Percentiles rank a stretch among this genome's conserved stretches.
These are phyloP conservation scores for Dyspetes luteomarginatus DNA, from an alignment of 2,888 invertebrate species.

Conservation along the genomic window DNA sequence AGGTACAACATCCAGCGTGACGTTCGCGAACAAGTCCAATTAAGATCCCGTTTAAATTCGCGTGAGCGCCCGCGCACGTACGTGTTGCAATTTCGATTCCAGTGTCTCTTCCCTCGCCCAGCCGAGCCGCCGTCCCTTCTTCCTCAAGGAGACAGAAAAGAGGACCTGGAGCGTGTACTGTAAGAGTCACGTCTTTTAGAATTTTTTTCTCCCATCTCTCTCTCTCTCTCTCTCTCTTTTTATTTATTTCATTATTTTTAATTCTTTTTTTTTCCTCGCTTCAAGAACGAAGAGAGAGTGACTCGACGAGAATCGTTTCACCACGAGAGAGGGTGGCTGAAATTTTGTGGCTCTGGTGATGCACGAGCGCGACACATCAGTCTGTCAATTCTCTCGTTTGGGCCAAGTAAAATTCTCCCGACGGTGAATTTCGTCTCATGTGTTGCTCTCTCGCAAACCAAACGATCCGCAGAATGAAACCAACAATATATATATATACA, in stretches of 20 bases:
- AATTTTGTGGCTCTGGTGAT: slow-evolving; percentile 20
- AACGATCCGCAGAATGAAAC: slow-evolving; percentile 5
- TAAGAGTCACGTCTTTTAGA: slow-evolving; percentile 35
- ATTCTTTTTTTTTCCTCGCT: slow-evolving; percentile 7
- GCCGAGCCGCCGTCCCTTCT: slow-evolving; percentile 5
- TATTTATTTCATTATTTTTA: neutral
- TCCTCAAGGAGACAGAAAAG: slow-evolving; percentile 29
- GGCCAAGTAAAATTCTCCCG: slow-evolving; percentile 29
- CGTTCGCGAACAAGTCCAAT: slow-evolving; percentile 63
- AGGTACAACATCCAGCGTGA: slow-evolving; percentile 27
- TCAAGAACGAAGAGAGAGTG: slow-evolving; percentile 28
- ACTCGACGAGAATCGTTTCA: slow-evolving; percentile 52
- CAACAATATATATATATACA: slow-evolving; percentile 13
- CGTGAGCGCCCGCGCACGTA: slow-evolving; percentile 52
- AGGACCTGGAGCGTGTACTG: neutral
- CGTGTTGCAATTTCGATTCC: slow-evolving; percentile 56
- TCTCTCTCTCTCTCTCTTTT: neutral
- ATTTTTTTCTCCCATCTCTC: slow-evolving; percentile 21
- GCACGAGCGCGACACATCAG: slow-evolving; percentile 23
- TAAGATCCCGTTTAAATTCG: slow-evolving; percentile 66
- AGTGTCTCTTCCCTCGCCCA: slow-evolving; percentile 13
- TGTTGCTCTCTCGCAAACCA: neutral
- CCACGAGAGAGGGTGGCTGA: slow-evolving; percentile 50
- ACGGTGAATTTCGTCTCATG: slow-evolving; percentile 37
- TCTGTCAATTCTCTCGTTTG: slow-evolving; percentile 29